These are phyloP conservation scores for Sphenodon punctatus DNA, from an alignment of 2,797 vertebrate species.

Conservation along the genomic window DNA sequence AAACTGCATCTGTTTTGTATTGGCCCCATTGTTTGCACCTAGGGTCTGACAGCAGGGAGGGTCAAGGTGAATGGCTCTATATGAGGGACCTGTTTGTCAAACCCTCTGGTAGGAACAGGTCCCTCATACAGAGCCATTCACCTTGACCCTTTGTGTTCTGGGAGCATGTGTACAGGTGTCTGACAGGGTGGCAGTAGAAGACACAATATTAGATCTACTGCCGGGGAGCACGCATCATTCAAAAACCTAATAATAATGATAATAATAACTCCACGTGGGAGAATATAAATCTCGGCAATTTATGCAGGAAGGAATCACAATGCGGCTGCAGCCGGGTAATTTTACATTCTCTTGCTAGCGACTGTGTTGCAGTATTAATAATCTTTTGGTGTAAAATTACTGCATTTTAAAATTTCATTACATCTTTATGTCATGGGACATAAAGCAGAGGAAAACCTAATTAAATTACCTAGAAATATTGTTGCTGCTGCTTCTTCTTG, in stretches of 20 bases:
- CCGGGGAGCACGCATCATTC: not conserved
- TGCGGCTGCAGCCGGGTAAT: fast-evolving
- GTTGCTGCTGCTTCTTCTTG: not conserved
- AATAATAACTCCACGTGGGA: not conserved
- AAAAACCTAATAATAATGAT: not conserved
- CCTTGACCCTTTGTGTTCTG: too few species aligned
- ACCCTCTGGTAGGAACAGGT: too few species aligned
- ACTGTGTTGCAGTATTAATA: slow-evolving; percentile 7
- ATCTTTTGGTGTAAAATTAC: slow-evolving; percentile 23
- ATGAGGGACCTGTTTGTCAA: too few species aligned
- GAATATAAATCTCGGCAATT: not conserved
- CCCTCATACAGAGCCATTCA: too few species aligned
- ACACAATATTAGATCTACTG: not conserved
- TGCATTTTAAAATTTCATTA: slow-evolving; percentile 28
- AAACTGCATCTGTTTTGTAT: too few species aligned
- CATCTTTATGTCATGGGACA: slow-evolving; percentile 8
- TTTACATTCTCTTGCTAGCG: not conserved
- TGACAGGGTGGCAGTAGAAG: not conserved
- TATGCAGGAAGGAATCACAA: not conserved
- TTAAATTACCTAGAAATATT: slow-evolving; percentile 4
- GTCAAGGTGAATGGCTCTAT: too few species aligned
- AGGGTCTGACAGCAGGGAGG: too few species aligned
- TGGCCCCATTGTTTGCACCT: too few species aligned
- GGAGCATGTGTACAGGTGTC: not conserved
- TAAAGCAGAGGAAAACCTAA: slow-evolving; percentile 44